Base-by-base conservation (phyloP, 2,113 vertebrate species). In the Sinocyclocheilus grahami region DNA sequence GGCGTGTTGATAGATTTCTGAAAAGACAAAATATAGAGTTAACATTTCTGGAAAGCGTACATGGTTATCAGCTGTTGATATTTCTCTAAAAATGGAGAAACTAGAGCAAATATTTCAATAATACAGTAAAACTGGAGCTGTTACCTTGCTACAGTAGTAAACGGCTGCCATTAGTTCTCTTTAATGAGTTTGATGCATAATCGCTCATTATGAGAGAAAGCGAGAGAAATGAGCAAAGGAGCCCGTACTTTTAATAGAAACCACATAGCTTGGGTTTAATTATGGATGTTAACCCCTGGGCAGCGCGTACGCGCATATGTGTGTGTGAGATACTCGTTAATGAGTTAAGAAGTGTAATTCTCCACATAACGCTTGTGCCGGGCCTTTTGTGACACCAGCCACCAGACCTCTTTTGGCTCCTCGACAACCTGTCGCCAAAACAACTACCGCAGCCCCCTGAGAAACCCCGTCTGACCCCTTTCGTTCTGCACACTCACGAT, bases 211-310 rank as follows among this genome's bases (percentile, higher is more conserved):
- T 22, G 81, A 83, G 81, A 55, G 48, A 10, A 12, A 39, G 37
- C n/a, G 18, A 81, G 22, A 13, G 11, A 79, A 12, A 18, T 71
- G 13, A 42, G 30, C 53, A 80, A 84, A 79, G 77, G 58, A 63
- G 82, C 82, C 80, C 84, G 18, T 30, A 89, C 76, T 90, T 92
- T 86, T 90, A 91, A 90, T 86, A 91, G 86, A 91, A 92, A 91
- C 87, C 58, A 90, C 90, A 89, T 89, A 55, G 85, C 91, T 92
- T 92, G 84, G 69, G 65, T 88, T 94, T 88, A 88, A 92, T 94
- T 95, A 92, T 92, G 88, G 82, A 93, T 93, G 86, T 89, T 91
- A 82, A 91, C 90, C 90, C 55, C 79, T 53, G 88, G 93, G 89
- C 60, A 89, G 92, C 78, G 85, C 90, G 90, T 94, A 91, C 91